A percentile compares a stretch with the other conserved stretches of the same genome.
Conservation (phyloP, 35 echinoderm and acorn worm genomes). For the Strongylocentrotus purpuratus region DNA sequence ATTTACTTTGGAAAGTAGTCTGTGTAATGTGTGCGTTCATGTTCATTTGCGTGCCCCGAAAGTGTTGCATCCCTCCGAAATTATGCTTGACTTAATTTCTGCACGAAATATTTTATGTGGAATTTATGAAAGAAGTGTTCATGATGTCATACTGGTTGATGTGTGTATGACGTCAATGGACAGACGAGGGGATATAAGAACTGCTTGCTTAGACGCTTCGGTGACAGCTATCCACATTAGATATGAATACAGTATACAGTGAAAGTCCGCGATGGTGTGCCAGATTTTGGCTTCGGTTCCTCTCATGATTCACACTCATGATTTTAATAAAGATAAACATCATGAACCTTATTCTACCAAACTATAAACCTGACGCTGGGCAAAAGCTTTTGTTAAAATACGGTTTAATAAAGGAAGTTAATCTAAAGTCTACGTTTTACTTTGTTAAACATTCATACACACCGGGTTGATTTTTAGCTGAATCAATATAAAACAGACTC, state of each 20-base stretch:
- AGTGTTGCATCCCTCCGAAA: background rate
- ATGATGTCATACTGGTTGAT: background rate
- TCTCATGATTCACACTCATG: too few species aligned
- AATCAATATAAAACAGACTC: too few species aligned
- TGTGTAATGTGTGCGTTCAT: background rate
- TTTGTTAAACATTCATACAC: too few species aligned
- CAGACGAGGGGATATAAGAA: background rate
- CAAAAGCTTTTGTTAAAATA: too few species aligned
- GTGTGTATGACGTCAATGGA: background rate
- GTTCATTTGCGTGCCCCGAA: background rate
- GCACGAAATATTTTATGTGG: background rate
- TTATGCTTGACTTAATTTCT: slow-evolving; percentile 2
- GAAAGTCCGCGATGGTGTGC: too few species aligned
- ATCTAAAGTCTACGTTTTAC: too few species aligned
- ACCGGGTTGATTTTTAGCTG: too few species aligned
- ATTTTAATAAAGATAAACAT: too few species aligned
- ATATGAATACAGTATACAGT: background rate
- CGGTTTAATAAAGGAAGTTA: too few species aligned
- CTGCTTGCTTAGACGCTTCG: background rate
- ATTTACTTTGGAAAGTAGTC: background rate
- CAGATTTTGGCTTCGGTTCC: too few species aligned
- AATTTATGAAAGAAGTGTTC: background rate
- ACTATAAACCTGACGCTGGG: too few species aligned
- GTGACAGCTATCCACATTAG: background rate
- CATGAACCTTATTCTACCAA: too few species aligned